Percentiles rank a stretch among this genome's conserved stretches.
Conservation (phyloP, 1,140 invertebrate species). For the Uloborus diversus region DNA sequence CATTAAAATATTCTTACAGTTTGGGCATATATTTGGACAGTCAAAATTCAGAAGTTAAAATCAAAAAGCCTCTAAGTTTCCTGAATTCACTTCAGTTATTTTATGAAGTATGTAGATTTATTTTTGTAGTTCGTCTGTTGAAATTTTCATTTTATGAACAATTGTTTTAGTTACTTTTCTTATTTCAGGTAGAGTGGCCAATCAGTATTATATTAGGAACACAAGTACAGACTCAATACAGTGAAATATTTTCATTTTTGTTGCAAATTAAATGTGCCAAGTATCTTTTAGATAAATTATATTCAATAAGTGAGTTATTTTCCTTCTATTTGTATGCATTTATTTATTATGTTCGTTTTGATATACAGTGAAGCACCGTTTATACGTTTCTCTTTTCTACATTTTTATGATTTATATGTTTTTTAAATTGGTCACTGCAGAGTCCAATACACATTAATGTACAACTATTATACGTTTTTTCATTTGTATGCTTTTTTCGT, state of each 20-base stretch:
- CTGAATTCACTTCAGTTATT: slow-evolving; percentile 20
- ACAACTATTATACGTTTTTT: too few relatives aligned
- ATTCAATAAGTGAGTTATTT: slow-evolving; percentile 19
- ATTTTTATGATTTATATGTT: too few relatives aligned
- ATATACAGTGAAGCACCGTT: too few relatives aligned
- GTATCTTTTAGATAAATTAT: slow-evolving; percentile 29
- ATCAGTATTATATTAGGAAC: slow-evolving; percentile 26
- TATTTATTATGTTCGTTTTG: not conserved
- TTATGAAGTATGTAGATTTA: slow-evolving; percentile 27
- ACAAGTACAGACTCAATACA: slow-evolving; percentile 18
- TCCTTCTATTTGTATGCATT: not conserved
- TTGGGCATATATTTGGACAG: slow-evolving; percentile 20
- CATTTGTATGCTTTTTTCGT: too few relatives aligned
- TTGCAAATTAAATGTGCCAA: slow-evolving; percentile 44
- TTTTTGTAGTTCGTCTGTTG: not conserved
- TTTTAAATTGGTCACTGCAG: too few relatives aligned
- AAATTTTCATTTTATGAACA: not conserved
- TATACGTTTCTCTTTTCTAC: too few relatives aligned
- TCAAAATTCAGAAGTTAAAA: slow-evolving; percentile 16
- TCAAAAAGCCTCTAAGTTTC: not conserved
- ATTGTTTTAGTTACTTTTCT: not conserved
- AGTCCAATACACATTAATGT: too few relatives aligned
- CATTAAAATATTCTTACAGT: slow-evolving; percentile 12
- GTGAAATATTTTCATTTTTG: slow-evolving; percentile 32
- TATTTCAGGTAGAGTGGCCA: slow-evolving; percentile 33